Evolutionary conservation across 53 echinoderm and acorn worm genomes (phyloP).

Genomic region (Antedon mediterranea): DNA sequence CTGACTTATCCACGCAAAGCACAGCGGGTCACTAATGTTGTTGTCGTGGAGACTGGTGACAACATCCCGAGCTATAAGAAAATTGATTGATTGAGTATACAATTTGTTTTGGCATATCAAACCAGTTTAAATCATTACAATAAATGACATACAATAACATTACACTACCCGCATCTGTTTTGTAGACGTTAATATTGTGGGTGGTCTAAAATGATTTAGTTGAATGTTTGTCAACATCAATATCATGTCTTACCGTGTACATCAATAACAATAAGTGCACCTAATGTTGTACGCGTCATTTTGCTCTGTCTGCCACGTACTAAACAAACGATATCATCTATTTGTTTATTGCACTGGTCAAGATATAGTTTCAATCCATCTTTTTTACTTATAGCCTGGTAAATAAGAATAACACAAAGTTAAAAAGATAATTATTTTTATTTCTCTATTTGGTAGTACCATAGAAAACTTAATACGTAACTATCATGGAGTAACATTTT

Average conservation of each 20-base stretch:
- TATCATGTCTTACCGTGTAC: constrained; percentile 57
- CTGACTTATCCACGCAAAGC: constrained; percentile 90
- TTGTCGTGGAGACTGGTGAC: constrained; percentile 42
- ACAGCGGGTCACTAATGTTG: constrained; percentile 48
- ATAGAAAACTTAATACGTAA: too few species aligned
- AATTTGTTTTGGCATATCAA: too few species aligned
- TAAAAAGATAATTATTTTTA: too few species aligned
- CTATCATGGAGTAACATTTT: too few species aligned
- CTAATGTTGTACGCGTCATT: constrained; percentile 85
- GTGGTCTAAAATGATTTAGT: neutral
- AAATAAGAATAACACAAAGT: neutral
- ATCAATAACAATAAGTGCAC: constrained; percentile 85
- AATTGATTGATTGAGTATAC: too few species aligned
- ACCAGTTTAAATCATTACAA: too few species aligned
- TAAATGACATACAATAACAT: too few species aligned
- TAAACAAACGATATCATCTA: constrained; percentile 77
- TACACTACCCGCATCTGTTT: too few species aligned
- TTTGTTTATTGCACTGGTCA: constrained; percentile 68
- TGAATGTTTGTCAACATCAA: neutral
- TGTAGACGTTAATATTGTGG: too few species aligned
- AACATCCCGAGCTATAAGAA: constrained; percentile 60
- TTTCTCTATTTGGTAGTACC: too few species aligned
- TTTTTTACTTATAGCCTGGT: constrained; percentile 55
- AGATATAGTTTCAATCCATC: constrained; percentile 67
- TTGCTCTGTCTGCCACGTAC: constrained; percentile 75